Percentiles rank a stretch among this genome's conserved stretches.
These are phyloP conservation scores for Conops quadrifasciatus DNA, from an alignment of 2,888 invertebrate genomes.

Conservation along the genomic window DNA sequence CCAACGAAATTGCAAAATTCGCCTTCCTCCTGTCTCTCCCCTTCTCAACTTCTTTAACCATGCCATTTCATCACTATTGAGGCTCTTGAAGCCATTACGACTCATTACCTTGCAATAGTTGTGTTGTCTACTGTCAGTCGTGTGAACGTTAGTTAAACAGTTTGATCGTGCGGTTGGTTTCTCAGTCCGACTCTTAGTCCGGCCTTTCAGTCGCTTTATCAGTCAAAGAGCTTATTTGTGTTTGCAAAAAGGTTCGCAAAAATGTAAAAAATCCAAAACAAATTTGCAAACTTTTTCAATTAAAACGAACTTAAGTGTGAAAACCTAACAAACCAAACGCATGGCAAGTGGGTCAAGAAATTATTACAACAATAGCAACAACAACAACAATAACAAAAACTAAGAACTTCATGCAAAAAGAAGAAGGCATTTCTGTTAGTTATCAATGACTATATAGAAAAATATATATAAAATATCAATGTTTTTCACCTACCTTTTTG, in stretches of 20 bases:
- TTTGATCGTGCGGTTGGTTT: not conserved
- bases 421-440: too few relatives aligned
- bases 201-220: not conserved
- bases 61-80: too few relatives aligned
- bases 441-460: too few relatives aligned
- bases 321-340: conserved; percentile 30
- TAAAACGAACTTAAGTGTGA: conserved; percentile 37
- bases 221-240: not conserved
- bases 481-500: not conserved
- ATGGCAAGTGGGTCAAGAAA: not conserved
- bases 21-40: not conserved
- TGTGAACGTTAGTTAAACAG: not conserved
- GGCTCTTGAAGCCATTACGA: too few relatives aligned
- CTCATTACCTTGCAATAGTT: too few relatives aligned
- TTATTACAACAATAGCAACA: not conserved
- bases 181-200: not conserved
- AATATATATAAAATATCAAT: not conserved
- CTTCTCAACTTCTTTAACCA: not conserved
- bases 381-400: conserved; percentile 12
- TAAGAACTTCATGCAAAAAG: not conserved
- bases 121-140: too few relatives aligned
- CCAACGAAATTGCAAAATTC: too few relatives aligned
- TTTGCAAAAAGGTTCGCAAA: not conserved
- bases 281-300: conserved; percentile 41
- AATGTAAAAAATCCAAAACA: conserved; percentile 16